Percentiles rank a stretch among this genome's conserved stretches.
These are phyloP conservation scores for Lithobates sylvaticus DNA, from an alignment of 2,797 vertebrate species.

Conservation along the genomic window DNA sequence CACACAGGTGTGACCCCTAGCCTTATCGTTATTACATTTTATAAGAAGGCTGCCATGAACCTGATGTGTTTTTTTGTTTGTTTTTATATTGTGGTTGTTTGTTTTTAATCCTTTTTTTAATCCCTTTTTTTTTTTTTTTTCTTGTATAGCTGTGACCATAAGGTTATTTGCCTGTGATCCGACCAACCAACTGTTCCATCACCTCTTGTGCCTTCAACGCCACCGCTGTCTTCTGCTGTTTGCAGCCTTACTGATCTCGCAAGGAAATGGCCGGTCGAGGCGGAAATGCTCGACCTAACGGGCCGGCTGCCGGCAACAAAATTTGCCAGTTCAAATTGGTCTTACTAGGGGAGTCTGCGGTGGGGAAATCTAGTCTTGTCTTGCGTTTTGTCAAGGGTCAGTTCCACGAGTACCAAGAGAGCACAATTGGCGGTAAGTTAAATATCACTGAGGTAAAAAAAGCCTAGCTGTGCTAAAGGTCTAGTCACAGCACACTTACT, in stretches of 20 bases:
- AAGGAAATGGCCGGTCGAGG: conserved; percentile 92
- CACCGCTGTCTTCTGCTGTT: conserved; percentile 54
- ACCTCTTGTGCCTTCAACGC: conserved; percentile 65
- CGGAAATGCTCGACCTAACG: conserved; percentile 91
- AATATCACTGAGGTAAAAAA: not conserved
- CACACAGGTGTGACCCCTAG: no score
- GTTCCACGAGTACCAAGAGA: conserved; percentile 99
- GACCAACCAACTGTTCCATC: not conserved
- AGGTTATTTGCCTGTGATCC: not conserved
- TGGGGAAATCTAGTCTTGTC: conserved; percentile 97
- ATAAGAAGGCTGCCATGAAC: no score
- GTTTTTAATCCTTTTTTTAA: no score
- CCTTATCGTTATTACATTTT: no score
- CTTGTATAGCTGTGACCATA: not conserved
- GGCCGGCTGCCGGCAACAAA: conserved; percentile 92
- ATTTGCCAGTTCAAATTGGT: conserved; percentile 99
- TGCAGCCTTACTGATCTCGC: conserved; percentile 65
- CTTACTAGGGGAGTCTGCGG: conserved; percentile 93
- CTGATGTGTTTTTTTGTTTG: not conserved
- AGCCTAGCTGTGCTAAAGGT: not conserved
- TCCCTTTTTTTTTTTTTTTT: not conserved
- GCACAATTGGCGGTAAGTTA: conserved; percentile 95
- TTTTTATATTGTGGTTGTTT: not conserved
- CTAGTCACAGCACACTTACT: not conserved
- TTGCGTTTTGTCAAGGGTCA: conserved; percentile 98